phyloP scores from a whole-genome alignment of 2,113 vertebrate genomes.

The Struthio camelus region DNA sequence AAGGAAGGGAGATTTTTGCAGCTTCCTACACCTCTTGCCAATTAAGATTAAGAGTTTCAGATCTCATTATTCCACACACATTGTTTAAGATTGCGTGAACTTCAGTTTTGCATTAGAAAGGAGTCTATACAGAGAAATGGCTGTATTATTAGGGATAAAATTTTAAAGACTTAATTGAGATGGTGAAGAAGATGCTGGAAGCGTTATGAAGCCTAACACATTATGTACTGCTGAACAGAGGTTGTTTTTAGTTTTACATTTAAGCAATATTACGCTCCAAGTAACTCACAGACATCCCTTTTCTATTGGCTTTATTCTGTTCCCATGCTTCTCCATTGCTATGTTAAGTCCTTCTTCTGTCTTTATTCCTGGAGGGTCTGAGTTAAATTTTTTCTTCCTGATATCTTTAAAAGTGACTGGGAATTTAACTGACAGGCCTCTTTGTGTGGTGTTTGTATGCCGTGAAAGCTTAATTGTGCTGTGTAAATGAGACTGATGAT shows the following conservation, averaged over 20 bases:
- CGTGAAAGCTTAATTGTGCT: neutral
- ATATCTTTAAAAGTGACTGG: neutral
- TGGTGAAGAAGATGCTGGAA: neutral
- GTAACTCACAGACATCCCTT: neutral
- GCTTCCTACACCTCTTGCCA: neutral
- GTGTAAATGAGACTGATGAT: neutral
- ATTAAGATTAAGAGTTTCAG: neutral
- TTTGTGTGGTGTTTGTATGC: neutral
- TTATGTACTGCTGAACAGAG: neutral
- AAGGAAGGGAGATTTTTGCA: neutral
- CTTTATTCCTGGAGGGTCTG: neutral
- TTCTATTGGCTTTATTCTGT: neutral
- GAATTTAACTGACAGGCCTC: neutral
- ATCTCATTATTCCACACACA: conserved; percentile 1
- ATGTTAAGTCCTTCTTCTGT: neutral
- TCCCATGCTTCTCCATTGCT: neutral
- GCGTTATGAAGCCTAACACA: neutral
- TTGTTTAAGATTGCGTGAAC: neutral
- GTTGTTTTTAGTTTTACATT: neutral
- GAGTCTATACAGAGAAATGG: neutral
- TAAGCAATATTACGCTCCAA: neutral
- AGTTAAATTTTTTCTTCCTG: neutral
- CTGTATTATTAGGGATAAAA: neutral
- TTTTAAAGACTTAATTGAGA: neutral
- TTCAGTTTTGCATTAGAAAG: conserved; percentile 9